Conservation (phyloP, 2,888 invertebrate genomes). For the Andrena flavipes region DNA sequence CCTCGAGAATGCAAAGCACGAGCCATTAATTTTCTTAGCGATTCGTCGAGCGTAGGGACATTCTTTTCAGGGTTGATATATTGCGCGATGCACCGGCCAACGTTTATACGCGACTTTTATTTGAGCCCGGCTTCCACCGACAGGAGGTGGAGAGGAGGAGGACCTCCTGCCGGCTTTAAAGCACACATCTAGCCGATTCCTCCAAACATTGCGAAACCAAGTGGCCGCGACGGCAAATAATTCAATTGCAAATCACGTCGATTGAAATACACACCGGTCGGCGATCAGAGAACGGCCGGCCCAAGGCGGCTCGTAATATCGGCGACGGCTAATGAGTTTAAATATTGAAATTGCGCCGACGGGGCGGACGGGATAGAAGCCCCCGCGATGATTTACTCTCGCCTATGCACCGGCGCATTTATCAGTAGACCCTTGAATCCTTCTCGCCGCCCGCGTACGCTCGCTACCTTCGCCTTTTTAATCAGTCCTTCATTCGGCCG, state of each 20-base stretch:
- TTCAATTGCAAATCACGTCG: slow-evolving; percentile 46
- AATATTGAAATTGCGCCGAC: slow-evolving; percentile 53
- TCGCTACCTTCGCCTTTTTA: slow-evolving; percentile 56
- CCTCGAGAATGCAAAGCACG: slow-evolving; percentile 70
- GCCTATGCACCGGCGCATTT: slow-evolving; percentile 47
- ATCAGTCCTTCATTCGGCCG: slow-evolving; percentile 45
- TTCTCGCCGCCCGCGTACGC: slow-evolving; percentile 13
- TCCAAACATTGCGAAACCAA: slow-evolving; percentile 29
- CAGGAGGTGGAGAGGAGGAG: too few relatives aligned
- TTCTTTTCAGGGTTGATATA: slow-evolving; percentile 70
- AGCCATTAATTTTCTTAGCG: slow-evolving; percentile 73
- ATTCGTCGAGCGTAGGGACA: slow-evolving; percentile 71
- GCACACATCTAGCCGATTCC: not conserved
- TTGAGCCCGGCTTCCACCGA: slow-evolving; percentile 20
- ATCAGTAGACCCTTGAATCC: slow-evolving; percentile 52
- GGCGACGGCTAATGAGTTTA: slow-evolving; percentile 49
- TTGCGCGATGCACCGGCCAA: slow-evolving; percentile 49
- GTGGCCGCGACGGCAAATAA: slow-evolving; percentile 22
- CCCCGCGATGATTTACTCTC: slow-evolving; percentile 53
- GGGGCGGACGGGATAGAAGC: not conserved
- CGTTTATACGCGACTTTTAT: slow-evolving; percentile 56
- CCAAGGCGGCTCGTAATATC: slow-evolving; percentile 37
- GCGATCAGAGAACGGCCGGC: slow-evolving; percentile 9
- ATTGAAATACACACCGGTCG: slow-evolving; percentile 29
- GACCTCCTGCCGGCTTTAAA: slow-evolving; percentile 24